Evolutionary conservation across 2,888 invertebrate species (phyloP).

Genomic region (Cephus runcator): DNA sequence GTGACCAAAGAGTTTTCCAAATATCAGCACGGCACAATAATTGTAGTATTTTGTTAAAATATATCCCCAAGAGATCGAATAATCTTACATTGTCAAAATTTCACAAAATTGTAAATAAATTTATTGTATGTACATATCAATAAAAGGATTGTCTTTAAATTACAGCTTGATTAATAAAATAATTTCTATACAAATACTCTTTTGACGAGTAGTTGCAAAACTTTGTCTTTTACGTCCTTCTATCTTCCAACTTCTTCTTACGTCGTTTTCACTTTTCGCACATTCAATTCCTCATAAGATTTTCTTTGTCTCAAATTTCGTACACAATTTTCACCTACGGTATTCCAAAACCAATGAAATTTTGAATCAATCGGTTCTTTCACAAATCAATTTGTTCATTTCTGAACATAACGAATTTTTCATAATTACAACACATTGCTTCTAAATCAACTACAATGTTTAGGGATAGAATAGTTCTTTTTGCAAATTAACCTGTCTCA

Average conservation of each 20-base stretch:
- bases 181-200: background rate
- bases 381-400: too few relatives aligned
- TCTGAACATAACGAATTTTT: too few relatives aligned
- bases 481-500: too few relatives aligned
- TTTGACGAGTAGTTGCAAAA: background rate
- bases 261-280: background rate
- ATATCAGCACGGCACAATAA: slow-evolving; percentile 54
- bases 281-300: background rate
- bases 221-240: background rate
- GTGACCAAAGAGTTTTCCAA: slow-evolving; percentile 52
- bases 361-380: too few relatives aligned
- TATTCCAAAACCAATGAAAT: too few relatives aligned
- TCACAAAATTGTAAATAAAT: slow-evolving; percentile 59
- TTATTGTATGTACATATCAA: slow-evolving; percentile 64
- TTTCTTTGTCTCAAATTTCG: background rate
- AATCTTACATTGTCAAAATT: slow-evolving; percentile 42
- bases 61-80: slow-evolving; percentile 33
- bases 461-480: too few relatives aligned
- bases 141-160: slow-evolving; percentile 57
- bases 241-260: too few relatives aligned
- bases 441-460: too few relatives aligned
- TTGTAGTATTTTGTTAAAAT: slow-evolving; percentile 56
- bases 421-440: too few relatives aligned
- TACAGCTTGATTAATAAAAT: background rate
- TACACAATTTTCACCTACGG: background rate